Conservation (phyloP, 2,797 vertebrate genomes). For the Pteronotus mesoamericanus region DNA sequence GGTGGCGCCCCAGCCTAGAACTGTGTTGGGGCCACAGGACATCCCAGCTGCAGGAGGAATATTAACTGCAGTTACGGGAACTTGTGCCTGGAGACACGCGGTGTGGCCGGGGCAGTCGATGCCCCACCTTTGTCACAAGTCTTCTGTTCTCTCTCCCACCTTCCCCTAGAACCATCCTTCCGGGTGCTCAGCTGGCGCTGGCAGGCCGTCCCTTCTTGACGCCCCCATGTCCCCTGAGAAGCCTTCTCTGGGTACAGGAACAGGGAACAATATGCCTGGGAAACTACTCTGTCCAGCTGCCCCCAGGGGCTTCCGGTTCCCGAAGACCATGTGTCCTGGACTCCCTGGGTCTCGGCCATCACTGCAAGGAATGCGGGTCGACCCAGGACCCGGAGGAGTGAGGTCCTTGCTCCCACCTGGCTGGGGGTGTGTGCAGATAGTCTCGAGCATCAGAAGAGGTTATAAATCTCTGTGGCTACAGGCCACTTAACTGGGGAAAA, state of each 20-base stretch:
- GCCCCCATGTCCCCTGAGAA: neutral
- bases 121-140: neutral
- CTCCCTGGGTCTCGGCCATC: neutral
- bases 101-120: rapidly evolving
- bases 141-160: neutral
- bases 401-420: neutral
- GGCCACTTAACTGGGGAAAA: neutral
- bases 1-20: neutral
- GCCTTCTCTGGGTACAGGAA: neutral
- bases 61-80: neutral
- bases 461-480: neutral
- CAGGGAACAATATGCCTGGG: no score
- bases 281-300: neutral
- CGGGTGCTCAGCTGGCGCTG: neutral
- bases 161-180: neutral
- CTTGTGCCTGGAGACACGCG: neutral
- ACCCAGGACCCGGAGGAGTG: neutral
- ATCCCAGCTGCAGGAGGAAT: rapidly evolving
- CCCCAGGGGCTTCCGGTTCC: neutral
- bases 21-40: neutral
- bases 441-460: neutral
- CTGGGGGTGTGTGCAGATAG: neutral
- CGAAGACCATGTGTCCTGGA: neutral
- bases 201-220: neutral
- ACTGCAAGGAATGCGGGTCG: neutral